These are phyloP conservation scores for Gymnogyps californianus DNA, from an alignment of 2,113 vertebrate species.

Conservation along the genomic window DNA sequence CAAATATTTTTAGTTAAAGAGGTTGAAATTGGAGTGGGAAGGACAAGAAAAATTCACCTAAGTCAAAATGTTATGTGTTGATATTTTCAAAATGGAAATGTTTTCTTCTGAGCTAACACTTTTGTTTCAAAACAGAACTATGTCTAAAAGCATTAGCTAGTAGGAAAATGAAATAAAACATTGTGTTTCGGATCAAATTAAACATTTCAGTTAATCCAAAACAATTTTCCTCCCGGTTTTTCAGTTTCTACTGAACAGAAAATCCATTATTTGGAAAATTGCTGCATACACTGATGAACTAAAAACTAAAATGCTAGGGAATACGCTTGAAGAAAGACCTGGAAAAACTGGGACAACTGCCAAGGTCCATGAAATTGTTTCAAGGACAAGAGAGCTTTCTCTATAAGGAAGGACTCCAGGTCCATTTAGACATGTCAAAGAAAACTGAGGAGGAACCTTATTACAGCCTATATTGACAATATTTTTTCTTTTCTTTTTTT, in stretches of 20 bases:
- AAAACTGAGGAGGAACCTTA: neutral
- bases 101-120: conserved; percentile 47
- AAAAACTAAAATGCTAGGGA: neutral
- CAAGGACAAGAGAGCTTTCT: neutral
- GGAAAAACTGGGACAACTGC: neutral
- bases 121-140: conserved; percentile 47
- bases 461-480: neutral
- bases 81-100: conserved; percentile 57
- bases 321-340: conserved; percentile 5
- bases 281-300: neutral
- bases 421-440: neutral
- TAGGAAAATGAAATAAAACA: conserved; percentile 56
- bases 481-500: neutral
- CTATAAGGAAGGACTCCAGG: neutral
- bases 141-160: neutral
- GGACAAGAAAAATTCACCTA: conserved; percentile 5
- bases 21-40: conserved; percentile 19
- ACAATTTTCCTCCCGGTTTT: conserved; percentile 37
- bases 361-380: neutral
- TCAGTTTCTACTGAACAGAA: conserved; percentile 31
- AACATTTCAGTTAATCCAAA: conserved; percentile 29
- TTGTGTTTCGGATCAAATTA: conserved; percentile 24
- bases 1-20: conserved; percentile 28
- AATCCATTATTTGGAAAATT: conserved; percentile 38
- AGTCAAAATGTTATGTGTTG: conserved; percentile 56